Conservation (phyloP, 30 jellyfish, hydroid and myxozoan species). For the Phacellophora camtschatica region DNA sequence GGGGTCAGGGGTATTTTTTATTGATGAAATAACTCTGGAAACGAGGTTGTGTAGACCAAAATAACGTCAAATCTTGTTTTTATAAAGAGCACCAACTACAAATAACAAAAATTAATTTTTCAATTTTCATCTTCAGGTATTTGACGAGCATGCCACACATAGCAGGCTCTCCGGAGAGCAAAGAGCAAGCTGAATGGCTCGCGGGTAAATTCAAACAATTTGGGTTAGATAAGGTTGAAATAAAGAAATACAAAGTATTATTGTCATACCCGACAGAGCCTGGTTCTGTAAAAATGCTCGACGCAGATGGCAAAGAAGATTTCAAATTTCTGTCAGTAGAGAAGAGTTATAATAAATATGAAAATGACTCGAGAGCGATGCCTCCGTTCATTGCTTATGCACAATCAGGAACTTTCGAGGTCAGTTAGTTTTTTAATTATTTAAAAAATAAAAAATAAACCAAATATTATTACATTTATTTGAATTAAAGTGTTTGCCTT, state of each 20-base stretch:
- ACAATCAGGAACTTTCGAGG: slow-evolving; percentile 82
- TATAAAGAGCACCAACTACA: too few species aligned
- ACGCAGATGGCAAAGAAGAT: slow-evolving; percentile 54
- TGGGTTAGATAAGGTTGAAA: slow-evolving; percentile 77
- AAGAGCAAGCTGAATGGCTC: slow-evolving; percentile 83
- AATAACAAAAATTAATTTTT: too few species aligned
- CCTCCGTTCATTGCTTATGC: slow-evolving; percentile 93
- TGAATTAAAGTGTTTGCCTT: too few species aligned
- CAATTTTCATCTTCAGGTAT: slow-evolving; percentile 41
- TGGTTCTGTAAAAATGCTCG: slow-evolving; percentile 64
- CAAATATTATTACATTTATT: too few species aligned
- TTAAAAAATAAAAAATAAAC: too few species aligned
- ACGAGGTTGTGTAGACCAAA: too few species aligned
- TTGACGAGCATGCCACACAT: slow-evolving; percentile 74
- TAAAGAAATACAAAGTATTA: slow-evolving; percentile 81
- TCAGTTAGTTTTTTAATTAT: too few species aligned
- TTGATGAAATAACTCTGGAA: too few species aligned
- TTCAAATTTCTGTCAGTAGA: slow-evolving; percentile 45
- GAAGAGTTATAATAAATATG: slow-evolving; percentile 63
- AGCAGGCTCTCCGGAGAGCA: slow-evolving; percentile 91
- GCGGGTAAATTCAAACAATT: slow-evolving; percentile 67
- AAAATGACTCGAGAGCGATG: slow-evolving; percentile 66
- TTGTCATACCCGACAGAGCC: slow-evolving; percentile 93
- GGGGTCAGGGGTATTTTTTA: too few species aligned
- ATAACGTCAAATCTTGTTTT: too few species aligned